phyloP scores from a whole-genome alignment of 2,888 invertebrate genomes.

The Mylabris sibirica region DNA sequence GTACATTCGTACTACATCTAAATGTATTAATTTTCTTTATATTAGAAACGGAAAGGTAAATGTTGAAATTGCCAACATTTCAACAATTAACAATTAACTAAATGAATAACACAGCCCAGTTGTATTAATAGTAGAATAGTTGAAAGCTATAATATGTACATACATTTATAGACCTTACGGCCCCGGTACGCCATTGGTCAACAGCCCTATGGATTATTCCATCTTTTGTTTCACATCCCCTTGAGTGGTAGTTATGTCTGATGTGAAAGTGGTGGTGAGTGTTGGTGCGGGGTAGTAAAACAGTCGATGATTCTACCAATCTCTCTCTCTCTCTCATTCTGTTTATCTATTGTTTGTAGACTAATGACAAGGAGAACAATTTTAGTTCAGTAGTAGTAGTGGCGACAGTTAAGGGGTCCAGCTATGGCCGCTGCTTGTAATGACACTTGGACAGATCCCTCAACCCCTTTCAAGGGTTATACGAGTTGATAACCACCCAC shows the following conservation, averaged over 20 bases:
- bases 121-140: constrained; percentile 26
- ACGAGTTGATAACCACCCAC: constrained; percentile 40
- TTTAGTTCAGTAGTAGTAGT: constrained; percentile 40
- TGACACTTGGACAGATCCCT: constrained; percentile 60
- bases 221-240: constrained; percentile 61
- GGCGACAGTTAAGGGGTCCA: constrained; percentile 50
- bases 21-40: not conserved
- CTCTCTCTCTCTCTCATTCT: not conserved
- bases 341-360: not conserved
- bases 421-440: constrained; percentile 61
- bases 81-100: constrained; percentile 42
- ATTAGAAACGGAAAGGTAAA: constrained; percentile 23
- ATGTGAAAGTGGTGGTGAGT: constrained; percentile 43
- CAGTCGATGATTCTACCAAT: not conserved
- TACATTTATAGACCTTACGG: constrained; percentile 24
- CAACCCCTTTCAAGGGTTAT: constrained; percentile 44
- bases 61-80: constrained; percentile 33
- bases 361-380: not conserved
- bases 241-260: constrained; percentile 36
- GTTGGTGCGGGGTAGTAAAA: not conserved
- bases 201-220: constrained; percentile 62
- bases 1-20: not conserved
- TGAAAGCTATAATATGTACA: constrained; percentile 28
- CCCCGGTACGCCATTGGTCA: constrained; percentile 60
- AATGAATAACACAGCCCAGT: constrained; percentile 38